Conservation (phyloP, 2,797 vertebrate genomes). For the Trachurus trachurus region DNA sequence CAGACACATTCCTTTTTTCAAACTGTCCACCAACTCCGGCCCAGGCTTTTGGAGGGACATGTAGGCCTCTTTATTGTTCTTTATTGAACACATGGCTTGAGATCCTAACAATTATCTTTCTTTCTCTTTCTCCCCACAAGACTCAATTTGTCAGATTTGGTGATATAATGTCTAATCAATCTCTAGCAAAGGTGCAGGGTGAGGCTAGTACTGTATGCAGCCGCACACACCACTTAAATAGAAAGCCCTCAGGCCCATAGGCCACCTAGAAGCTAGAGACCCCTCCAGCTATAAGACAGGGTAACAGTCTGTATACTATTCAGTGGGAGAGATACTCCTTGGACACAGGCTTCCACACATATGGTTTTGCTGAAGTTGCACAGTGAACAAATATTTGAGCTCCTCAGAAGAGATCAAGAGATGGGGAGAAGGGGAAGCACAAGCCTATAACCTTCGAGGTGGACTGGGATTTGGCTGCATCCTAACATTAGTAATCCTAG, state of each 20-base stretch:
- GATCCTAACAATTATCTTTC: too few relatives aligned
- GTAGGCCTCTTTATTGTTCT: too few relatives aligned
- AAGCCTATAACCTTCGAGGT: background rate
- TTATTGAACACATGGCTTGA: too few relatives aligned
- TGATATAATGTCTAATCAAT: background rate
- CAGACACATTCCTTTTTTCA: too few relatives aligned
- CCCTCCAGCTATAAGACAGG: background rate
- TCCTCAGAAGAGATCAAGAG: background rate
- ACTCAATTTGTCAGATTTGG: background rate
- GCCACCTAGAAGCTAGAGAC: background rate
- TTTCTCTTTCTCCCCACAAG: background rate
- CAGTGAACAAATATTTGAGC: background rate
- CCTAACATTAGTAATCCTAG: background rate
- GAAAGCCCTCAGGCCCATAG: background rate
- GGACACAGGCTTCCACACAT: background rate
- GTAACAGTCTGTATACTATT: background rate
- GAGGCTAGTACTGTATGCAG: background rate
- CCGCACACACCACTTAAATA: background rate
- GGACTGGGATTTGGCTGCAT: background rate
- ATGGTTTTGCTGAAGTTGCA: conserved; percentile 2
- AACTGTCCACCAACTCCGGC: too few relatives aligned
- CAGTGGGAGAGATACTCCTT: background rate
- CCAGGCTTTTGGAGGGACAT: too few relatives aligned
- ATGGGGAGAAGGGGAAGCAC: too few relatives aligned
- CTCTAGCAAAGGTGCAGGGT: background rate